Percentiles rank a stretch among this genome's conserved stretches.
Evolutionary conservation across 2,113 vertebrate genomes (phyloP).

Genomic region (Anoplopoma fimbria): DNA sequence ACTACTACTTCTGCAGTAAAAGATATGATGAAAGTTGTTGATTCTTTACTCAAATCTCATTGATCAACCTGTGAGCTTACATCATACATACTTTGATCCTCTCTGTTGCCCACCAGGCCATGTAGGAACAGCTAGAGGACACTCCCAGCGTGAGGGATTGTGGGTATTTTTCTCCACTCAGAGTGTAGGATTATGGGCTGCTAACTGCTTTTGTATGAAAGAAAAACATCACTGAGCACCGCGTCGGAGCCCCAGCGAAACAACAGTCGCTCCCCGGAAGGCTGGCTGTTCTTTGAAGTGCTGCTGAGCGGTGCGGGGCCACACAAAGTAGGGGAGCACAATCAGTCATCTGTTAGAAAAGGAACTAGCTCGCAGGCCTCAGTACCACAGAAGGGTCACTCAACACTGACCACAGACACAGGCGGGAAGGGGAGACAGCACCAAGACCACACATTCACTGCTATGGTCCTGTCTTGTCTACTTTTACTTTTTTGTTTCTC

Average conservation of each 20-base stretch:
- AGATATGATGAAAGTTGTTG: not conserved
- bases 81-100: conserved; percentile 68
- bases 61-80: conserved; percentile 71
- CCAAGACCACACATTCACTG: conserved; percentile 23
- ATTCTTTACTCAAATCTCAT: conserved; percentile 86
- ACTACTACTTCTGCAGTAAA: conserved; percentile 31
- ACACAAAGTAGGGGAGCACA: conserved; percentile 84
- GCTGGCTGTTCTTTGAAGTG: conserved; percentile 82
- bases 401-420: conserved; percentile 46
- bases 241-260: conserved; percentile 53
- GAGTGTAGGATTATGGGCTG: conserved; percentile 63
- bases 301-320: conserved; percentile 81
- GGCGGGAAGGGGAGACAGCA: conserved; percentile 42
- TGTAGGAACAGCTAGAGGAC: conserved; percentile 66
- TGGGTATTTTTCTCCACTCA: conserved; percentile 60
- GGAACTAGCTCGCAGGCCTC: conserved; percentile 76
- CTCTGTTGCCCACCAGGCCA: conserved; percentile 75
- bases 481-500: conserved; percentile 7
- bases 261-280: conserved; percentile 77
- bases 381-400: conserved; percentile 59
- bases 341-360: conserved; percentile 86
- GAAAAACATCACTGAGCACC: conserved; percentile 58
- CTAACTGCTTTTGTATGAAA: conserved; percentile 66
- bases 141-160: conserved; percentile 38
- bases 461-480: conserved; percentile 9